Evolutionary conservation across 30 jellyfish, hydroid and myxozoan genomes (phyloP), one percentile per base, ranked within the genome.

Genomic region (Cassiopea andromeda): DNA sequence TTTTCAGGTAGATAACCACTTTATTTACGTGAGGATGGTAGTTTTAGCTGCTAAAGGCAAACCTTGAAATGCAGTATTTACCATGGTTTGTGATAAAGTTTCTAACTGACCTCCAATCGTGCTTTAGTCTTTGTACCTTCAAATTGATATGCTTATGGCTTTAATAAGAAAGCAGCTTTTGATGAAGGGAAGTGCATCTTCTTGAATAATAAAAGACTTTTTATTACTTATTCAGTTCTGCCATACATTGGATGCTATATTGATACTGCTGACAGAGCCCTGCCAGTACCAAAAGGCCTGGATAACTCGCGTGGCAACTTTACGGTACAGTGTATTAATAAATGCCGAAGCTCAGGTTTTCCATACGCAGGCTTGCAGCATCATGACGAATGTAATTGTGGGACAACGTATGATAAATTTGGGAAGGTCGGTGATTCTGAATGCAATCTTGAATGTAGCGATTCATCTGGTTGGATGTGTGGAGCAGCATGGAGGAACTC

Each of bases 291-390:
- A 2, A 3, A 27, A 46, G 74, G 74, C 1, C 46, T 68, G 15
- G 48, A 45, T n/a, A 1, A 0, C 7, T 45, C 48, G 18, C 49
- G 1, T 17, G 82, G 73, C 8, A 16, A 58, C 45, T 49, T 64
- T 7, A 81, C 82, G 12, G 73, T 45, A 44, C 67, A 67, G 45
- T 81, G 90, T 38, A 81, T 64, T 8, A 12, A 66, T 16, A 46
- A 9, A 27, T 81, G 90, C 16, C 5, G 44, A 6, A 70, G 48
- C 14, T 44, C 9, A 5, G 46, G 12, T 14, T 54, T 64, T 43
- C 90, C 90, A 5, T 81, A 81, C 69, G 82, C 90, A 1, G 90
- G 90, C 57, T 15, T 81, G 54, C 90, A 81, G 44, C 1, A 7
- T 16, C 50, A 70, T 44, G 15, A 4, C 7, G 46, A 81, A 9